Percentiles rank a stretch among this genome's conserved stretches.
Evolutionary conservation across 2,888 invertebrate genomes (phyloP).

Genomic region (Drosophila pseudotakahashii): DNA sequence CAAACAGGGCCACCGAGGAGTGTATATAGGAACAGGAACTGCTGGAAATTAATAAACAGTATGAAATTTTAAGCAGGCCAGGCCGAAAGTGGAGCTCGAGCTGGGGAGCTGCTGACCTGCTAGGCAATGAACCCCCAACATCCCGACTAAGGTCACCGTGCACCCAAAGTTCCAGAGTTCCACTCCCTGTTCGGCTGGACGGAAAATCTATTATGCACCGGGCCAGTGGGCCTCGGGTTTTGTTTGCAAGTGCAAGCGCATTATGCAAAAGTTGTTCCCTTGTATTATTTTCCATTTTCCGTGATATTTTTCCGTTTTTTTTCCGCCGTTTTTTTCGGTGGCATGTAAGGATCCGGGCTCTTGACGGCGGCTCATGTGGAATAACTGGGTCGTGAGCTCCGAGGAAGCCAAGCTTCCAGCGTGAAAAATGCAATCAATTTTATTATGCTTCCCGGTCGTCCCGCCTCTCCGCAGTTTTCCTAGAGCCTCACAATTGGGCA

Average conservation of each 20-base stretch:
- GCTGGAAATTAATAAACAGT: conserved; percentile 66
- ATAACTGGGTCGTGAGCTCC: conserved; percentile 49
- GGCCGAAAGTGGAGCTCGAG: conserved; percentile 7
- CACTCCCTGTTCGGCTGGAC: conserved; percentile 45
- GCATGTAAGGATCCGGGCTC: conserved; percentile 18
- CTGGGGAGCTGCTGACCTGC: conserved; percentile 29
- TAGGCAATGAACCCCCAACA: conserved; percentile 60
- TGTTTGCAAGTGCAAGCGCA: conserved; percentile 56
- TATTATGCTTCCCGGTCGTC: conserved; percentile 41
- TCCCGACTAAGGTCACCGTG: conserved; percentile 68
- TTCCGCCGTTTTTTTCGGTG: conserved; percentile 29
- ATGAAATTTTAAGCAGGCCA: conserved; percentile 58
- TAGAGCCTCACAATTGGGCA: conserved; percentile 72
- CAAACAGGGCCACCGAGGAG: conserved; percentile 30
- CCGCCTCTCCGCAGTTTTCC: conserved; percentile 15
- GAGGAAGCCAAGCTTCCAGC: conserved; percentile 46
- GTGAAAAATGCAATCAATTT: conserved; percentile 78
- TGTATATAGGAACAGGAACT: conserved; percentile 24
- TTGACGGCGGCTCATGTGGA: conserved; percentile 44
- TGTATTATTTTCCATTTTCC: conserved; percentile 41
- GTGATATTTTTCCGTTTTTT: conserved; percentile 8
- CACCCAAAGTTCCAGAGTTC: conserved; percentile 47
- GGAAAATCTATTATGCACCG: conserved; percentile 69
- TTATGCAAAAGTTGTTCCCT: conserved; percentile 70
- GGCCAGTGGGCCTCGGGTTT: conserved; percentile 6